phyloP scores from a whole-genome alignment of 2,113 vertebrate species.

The Carassius gibelio region DNA sequence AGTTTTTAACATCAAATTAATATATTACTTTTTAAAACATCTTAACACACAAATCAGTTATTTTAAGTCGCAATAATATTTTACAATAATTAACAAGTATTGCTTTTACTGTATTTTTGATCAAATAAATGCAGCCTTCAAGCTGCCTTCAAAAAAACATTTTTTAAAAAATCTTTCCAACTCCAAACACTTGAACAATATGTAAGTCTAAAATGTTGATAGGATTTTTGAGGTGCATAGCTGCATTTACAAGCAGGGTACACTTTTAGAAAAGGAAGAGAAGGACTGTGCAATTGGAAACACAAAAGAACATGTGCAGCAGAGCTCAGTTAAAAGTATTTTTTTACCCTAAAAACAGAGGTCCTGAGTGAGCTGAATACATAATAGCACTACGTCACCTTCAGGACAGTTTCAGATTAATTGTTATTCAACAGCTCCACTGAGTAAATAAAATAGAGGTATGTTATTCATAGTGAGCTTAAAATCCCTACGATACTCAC shows the following conservation, averaged over 20 bases:
- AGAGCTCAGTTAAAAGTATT: not conserved
- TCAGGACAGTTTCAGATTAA: not conserved
- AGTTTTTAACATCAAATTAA: not conserved
- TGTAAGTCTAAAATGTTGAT: not conserved
- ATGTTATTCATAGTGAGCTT: slow-evolving; percentile 22
- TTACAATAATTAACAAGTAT: not conserved
- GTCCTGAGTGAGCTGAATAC: not conserved
- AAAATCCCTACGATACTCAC: slow-evolving; percentile 71
- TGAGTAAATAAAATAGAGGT: not conserved
- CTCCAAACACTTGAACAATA: not conserved
- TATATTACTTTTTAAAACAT: not conserved
- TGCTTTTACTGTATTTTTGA: not conserved
- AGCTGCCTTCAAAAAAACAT: not conserved
- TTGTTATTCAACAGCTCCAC: not conserved
- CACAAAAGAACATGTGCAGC: not conserved
- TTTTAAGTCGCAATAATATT: not conserved
- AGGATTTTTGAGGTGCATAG: not conserved
- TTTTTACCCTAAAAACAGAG: not conserved
- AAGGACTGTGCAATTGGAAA: no score
- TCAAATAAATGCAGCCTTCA: not conserved
- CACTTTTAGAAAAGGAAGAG: not conserved
- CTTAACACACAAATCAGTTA: not conserved
- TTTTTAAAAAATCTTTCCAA: not conserved
- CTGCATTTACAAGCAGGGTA: not conserved
- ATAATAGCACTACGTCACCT: not conserved